phyloP scores from a whole-genome alignment of 2,888 invertebrate species.

The Geophilus truncorum region DNA sequence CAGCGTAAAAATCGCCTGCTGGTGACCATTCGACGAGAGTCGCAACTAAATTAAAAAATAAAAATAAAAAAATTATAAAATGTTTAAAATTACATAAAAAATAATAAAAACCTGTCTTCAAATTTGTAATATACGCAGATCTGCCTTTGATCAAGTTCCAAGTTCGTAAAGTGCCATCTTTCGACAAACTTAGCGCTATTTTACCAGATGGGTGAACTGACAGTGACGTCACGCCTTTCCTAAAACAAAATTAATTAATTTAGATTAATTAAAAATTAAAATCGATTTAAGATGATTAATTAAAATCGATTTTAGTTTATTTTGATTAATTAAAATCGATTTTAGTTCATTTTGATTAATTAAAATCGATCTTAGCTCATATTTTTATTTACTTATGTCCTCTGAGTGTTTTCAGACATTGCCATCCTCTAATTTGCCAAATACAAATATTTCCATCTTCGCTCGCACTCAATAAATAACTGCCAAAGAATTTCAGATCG shows the following conservation, averaged over 20 bases:
- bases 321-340: no score
- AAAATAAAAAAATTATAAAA: slow-evolving; percentile 40
- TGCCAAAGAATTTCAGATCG: slow-evolving; percentile 65
- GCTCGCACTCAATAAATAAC: slow-evolving; percentile 74
- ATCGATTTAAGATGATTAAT: no score
- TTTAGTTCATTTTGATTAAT: no score
- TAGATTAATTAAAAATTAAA: no score
- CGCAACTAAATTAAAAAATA: slow-evolving; percentile 47
- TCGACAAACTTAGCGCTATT: slow-evolving; percentile 77
- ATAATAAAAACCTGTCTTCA: slow-evolving; percentile 66
- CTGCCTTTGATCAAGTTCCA: slow-evolving; percentile 94
- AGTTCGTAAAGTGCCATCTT: slow-evolving; percentile 75
- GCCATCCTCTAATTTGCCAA: slow-evolving; percentile 78
- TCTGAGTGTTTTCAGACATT: slow-evolving; percentile 64
- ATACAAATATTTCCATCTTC: slow-evolving; percentile 79
- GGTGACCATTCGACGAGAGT: slow-evolving; percentile 64
- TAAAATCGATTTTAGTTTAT: no score
- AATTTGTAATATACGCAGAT: slow-evolving; percentile 81
- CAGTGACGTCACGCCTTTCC: slow-evolving; percentile 59
- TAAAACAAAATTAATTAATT: no score
- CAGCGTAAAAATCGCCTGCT: slow-evolving; percentile 67
- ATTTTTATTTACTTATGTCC: slow-evolving; percentile 73
- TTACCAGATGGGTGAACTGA: slow-evolving; percentile 85
- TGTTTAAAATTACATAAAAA: neutral
- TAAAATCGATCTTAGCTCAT: no score